Base-by-base conservation (phyloP, 2,797 vertebrate species). In the Malacoraja senta region DNA sequence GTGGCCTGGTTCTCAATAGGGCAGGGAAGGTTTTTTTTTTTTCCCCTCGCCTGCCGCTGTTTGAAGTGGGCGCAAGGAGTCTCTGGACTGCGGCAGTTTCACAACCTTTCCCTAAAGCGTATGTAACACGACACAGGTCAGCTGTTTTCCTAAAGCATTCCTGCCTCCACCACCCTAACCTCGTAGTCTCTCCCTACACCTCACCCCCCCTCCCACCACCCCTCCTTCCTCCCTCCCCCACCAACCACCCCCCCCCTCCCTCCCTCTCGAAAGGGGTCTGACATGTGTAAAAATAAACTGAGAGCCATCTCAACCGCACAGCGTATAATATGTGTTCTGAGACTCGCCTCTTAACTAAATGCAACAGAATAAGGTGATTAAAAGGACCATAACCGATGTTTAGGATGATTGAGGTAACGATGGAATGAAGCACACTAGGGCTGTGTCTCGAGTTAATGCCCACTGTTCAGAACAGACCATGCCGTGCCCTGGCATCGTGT, bases 131-230 rank as follows among this genome's bases (percentile, higher is more conserved):
- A 91, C 88, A 91, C 65, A 91, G 72, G 88, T 91, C 88, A 72
- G 88, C 88, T 72, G 88, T 91, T 91, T 91, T 91, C 88, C 88
- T 26, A 91, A 71, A 72, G 88, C 88, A 91, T 91, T 91, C 68
- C 68, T 91, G 68, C 10, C 44, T 72, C 88, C 26, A n/a, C 88
- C 44, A 8, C 68, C 26, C 88, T 74, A 91, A 74, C 68, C 88
- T 91, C 88, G 15, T 17, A 32, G 61, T 88, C 84, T 88, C 84
- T 19, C 38, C 65, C 35, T n/a, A 38, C 80, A 2, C 7, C 78
- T 12, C 6, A 3, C 8, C 78, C 78, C 35, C 35, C n/a, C 0
- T n/a, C 63, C 65, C 65, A 32, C 44, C 44, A 44, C 44, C 44
- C 1, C 32, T 0, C 17, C 88, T 32, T 8, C n/a, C 29, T 32